These are phyloP conservation scores for Oostethus manadensis DNA, from an alignment of 2,113 vertebrate species.

Conservation along the genomic window DNA sequence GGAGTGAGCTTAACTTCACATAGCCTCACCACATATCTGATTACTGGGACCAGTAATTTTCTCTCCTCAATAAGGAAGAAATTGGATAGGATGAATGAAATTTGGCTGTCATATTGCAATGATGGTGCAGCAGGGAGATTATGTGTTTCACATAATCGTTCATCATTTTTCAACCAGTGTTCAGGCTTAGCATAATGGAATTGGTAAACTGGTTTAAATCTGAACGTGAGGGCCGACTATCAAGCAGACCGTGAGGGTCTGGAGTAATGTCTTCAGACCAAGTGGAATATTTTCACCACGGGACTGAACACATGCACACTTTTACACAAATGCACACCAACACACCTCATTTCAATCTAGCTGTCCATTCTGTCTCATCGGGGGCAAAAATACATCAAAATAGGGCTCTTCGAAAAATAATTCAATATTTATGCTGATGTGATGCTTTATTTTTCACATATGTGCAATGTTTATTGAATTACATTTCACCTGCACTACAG, in stretches of 20 bases:
- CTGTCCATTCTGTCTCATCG: slow-evolving; percentile 24
- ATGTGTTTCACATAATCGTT: slow-evolving; percentile 80
- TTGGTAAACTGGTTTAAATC: slow-evolving; percentile 81
- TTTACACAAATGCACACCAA: slow-evolving; percentile 19
- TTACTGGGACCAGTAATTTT: slow-evolving; percentile 78
- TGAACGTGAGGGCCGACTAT: slow-evolving; percentile 74
- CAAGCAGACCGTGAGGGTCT: slow-evolving; percentile 67
- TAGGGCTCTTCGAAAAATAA: neutral
- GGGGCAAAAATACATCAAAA: slow-evolving; percentile 13
- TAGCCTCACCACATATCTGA: slow-evolving; percentile 77
- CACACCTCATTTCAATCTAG: neutral
- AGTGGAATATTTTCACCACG: slow-evolving; percentile 59
- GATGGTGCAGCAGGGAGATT: slow-evolving; percentile 76
- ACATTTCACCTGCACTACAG: no score
- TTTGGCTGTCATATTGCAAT: slow-evolving; percentile 74
- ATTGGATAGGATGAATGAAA: slow-evolving; percentile 80
- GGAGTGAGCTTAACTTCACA: slow-evolving; percentile 78
- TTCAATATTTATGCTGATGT: neutral
- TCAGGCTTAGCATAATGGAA: slow-evolving; percentile 82
- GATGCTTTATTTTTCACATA: neutral
- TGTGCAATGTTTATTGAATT: neutral
- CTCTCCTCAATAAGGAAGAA: slow-evolving; percentile 79
- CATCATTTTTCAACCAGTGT: slow-evolving; percentile 76
- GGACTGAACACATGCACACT: slow-evolving; percentile 18
- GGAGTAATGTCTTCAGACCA: slow-evolving; percentile 67